These are phyloP conservation scores for Phortica variegata DNA, from an alignment of 1,140 invertebrate genomes.

Conservation along the genomic window DNA sequence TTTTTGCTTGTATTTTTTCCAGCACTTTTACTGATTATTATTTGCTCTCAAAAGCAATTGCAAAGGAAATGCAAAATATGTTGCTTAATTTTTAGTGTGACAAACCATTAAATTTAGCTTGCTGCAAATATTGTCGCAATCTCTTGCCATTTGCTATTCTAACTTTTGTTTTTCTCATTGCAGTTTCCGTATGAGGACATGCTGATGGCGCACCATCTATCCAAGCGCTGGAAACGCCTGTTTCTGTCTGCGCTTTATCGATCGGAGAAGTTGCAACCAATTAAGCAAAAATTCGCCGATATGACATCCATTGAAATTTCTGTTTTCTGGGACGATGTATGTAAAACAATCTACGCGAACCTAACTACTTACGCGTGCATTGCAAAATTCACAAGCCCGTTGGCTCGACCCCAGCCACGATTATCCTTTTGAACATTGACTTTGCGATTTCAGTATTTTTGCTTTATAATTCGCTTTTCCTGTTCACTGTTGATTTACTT, in stretches of 20 bases:
- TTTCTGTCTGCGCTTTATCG: conserved; percentile 69
- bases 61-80: conserved; percentile 21
- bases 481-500: neutral
- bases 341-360: conserved; percentile 14
- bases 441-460: conserved; percentile 39
- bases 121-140: conserved; percentile 21
- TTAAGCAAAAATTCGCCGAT: conserved; percentile 77
- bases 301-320: conserved; percentile 72
- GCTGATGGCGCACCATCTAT: conserved; percentile 62
- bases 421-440: too few relatives aligned
- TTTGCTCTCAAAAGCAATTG: conserved; percentile 51
- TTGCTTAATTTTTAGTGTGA: conserved; percentile 30
- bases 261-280: conserved; percentile 67
- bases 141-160: conserved; percentile 14
- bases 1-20: too few relatives aligned
- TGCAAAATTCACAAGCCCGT: too few relatives aligned
- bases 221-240: conserved; percentile 68
- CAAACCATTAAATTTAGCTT: neutral
- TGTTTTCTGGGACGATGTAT: conserved; percentile 66
- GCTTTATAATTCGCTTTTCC: too few relatives aligned
- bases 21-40: conserved; percentile 51
- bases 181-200: conserved; percentile 55
- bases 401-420: too few relatives aligned
- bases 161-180: conserved; percentile 11
- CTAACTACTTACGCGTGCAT: neutral